Evolutionary conservation across 1,140 invertebrate genomes (phyloP), one percentile per base, ranked within the genome.

Genomic region (Caenorhabditis remanei): DNA sequence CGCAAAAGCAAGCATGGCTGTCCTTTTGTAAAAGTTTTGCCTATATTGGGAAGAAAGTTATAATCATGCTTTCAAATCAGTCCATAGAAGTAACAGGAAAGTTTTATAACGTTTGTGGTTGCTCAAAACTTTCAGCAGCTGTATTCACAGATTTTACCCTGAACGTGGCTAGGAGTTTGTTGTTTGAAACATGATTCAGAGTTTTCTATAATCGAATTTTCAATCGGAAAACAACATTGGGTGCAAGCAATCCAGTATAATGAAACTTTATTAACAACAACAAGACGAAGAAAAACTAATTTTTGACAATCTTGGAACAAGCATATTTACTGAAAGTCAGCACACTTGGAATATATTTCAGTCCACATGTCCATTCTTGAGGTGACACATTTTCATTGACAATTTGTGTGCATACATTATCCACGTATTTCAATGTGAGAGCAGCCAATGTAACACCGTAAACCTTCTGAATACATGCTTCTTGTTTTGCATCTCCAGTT

Each of bases 271-370:
- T 58, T 58, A 4, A 58, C 19, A 1, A 21, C 13, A n/a, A 58
- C 13, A 19, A 21, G 3, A 58, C 56, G 19, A 7, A 58, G 8
- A 58, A 8, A 24, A 58, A 65, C 32, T 40, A 65, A 41, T 65
- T 65, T 40, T 65, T 65, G 32, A 65, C 61, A 65, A 32, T 65
- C 32, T 65, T 32, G 6, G 61, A 65, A 65, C 61, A 65, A 13
- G 4, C 21, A 40, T 65, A 65, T 65, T 65, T 65, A 32, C 24
- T 40, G n/a, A 65, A 65, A 41, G 61, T 65, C 2, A 65, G 24
- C 8, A 65, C 11, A 65, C 32, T 65, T 40, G 61, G 61, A 65
- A 65, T 32, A 41, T 65, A 65, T 40, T 65, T 65, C 61, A 40
- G 13, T 32, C 61, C 61, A 65, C 61, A 65, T 14, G 9, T 11